Base-by-base conservation (phyloP, 2,888 invertebrate species). In the Mayetiola destructor region DNA sequence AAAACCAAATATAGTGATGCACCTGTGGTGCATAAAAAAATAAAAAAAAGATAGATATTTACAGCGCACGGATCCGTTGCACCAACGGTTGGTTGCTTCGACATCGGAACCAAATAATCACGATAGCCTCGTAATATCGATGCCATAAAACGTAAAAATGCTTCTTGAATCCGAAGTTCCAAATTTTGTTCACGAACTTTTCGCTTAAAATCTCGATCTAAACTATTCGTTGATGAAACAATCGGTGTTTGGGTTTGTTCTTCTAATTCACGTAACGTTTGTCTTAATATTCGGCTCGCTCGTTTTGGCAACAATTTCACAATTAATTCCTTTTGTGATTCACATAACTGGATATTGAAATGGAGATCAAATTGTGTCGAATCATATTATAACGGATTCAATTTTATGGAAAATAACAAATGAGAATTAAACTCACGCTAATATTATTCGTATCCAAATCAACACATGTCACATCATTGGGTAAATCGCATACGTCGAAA, bases 371-470 rank as follows among this genome's bases (percentile, higher is more conserved):
- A 53, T 27, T 29, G 53, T n/a, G n/a, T 27, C 32, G n/a, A 18
- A 32, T 29, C 2, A 12, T 14, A 21, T 42, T 12, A 6, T 12
- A 42, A 21, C 5, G 16, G 3, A 5, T n/a, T n/a, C n/a, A 16
- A 35, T n/a, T 35, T 40, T 2, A 16, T 57, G 21, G 4, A 42
- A 56, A 56, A 27, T 14, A 18, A n/a, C n/a, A n/a, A n/a, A 32
- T 20, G 39, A 8, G 32, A 32, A 12, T 12, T 32, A 23, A 48
- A 48, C 80, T 73, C 71, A 87, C 82, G 60, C 91, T 92, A 61
- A 99, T 92, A 64, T 91, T 92, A 68, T 93, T 93, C 1, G 99
- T 99, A 68, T 99, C 99, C 67, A 99, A 78, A 77, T 99, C 97
- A 55, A 99, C 88, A 73, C 96, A 99, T 55, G 91, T 94, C 9